Evolutionary conservation across 2,888 invertebrate species (phyloP).

Genomic region (Serrognathus titanus): DNA sequence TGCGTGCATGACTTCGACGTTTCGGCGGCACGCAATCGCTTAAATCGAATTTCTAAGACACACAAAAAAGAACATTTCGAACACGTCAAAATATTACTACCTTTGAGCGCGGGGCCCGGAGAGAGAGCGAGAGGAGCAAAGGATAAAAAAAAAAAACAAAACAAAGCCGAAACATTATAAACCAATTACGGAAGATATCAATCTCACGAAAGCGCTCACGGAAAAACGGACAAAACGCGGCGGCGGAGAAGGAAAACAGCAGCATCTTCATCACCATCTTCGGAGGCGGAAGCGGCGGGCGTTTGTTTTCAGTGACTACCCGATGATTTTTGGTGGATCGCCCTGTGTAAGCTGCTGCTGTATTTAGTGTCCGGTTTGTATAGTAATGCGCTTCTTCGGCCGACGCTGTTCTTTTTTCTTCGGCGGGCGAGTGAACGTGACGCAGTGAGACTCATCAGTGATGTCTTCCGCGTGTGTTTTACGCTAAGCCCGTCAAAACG

Average conservation of each 20-base stretch:
- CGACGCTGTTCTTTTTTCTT: slow-evolving; percentile 8
- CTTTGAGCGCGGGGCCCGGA: slow-evolving; percentile 13
- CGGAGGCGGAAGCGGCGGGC: neutral
- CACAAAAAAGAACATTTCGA: slow-evolving; percentile 15
- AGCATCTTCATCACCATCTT: neutral
- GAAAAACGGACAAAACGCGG: neutral
- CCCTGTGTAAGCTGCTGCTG: no score
- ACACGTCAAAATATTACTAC: neutral
- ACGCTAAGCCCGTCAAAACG: slow-evolving; percentile 25
- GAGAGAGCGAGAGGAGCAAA: neutral
- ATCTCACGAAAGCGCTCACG: neutral
- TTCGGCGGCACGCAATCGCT: slow-evolving; percentile 30
- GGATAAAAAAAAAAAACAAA: no score
- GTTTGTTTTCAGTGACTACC: no score
- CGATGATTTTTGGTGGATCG: no score
- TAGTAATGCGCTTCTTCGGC: neutral
- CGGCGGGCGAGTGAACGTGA: slow-evolving; percentile 5
- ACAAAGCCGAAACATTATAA: no score
- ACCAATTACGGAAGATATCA: no score
- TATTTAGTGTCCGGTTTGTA: no score
- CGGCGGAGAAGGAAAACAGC: neutral
- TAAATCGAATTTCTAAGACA: slow-evolving; percentile 29
- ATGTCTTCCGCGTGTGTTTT: no score
- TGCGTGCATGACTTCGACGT: slow-evolving; percentile 33
- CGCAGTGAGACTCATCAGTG: slow-evolving; percentile 12